Evolutionary conservation across 2,888 invertebrate species (phyloP).

Genomic region (Ophonus ardosiacus): DNA sequence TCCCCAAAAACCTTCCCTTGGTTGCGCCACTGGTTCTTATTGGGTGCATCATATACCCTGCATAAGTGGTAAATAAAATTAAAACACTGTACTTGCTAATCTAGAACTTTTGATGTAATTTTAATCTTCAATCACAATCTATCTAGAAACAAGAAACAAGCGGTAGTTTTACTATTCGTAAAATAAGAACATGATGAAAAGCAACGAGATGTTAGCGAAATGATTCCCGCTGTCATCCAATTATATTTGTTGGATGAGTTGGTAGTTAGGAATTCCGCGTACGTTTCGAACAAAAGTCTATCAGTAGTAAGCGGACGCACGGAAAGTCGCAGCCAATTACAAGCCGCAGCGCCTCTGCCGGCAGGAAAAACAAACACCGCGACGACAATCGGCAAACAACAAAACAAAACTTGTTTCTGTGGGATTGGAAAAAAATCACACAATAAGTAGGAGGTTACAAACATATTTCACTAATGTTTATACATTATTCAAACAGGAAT

Average conservation of each 20-base stretch:
- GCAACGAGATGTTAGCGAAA: not conserved
- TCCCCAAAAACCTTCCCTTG: too few relatives aligned
- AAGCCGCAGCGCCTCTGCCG: conserved; percentile 61
- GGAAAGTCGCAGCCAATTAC: conserved; percentile 61
- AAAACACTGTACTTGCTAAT: too few relatives aligned
- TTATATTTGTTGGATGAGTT: conserved; percentile 40
- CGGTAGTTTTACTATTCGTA: too few relatives aligned
- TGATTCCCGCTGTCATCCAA: conserved; percentile 24
- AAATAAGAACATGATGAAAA: too few relatives aligned
- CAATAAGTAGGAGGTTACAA: conserved; percentile 39
- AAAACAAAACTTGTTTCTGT: conserved; percentile 51
- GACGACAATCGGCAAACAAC: conserved; percentile 54
- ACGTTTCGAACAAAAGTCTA: conserved; percentile 43
- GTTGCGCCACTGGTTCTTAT: too few relatives aligned
- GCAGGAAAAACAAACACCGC: conserved; percentile 57
- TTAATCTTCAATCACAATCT: too few relatives aligned
- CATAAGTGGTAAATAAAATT: too few relatives aligned
- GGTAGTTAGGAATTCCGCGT: conserved; percentile 40
- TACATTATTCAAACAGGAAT: conserved; percentile 46
- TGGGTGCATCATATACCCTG: too few relatives aligned
- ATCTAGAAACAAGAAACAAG: too few relatives aligned
- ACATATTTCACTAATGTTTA: conserved; percentile 31
- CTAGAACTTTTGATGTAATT: too few relatives aligned
- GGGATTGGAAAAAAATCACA: conserved; percentile 51
- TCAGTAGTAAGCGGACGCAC: conserved; percentile 53